Evolutionary conservation across 2,888 invertebrate genomes (phyloP), one percentile per base, ranked within the genome.

Genomic region (Nemoura dubitans): DNA sequence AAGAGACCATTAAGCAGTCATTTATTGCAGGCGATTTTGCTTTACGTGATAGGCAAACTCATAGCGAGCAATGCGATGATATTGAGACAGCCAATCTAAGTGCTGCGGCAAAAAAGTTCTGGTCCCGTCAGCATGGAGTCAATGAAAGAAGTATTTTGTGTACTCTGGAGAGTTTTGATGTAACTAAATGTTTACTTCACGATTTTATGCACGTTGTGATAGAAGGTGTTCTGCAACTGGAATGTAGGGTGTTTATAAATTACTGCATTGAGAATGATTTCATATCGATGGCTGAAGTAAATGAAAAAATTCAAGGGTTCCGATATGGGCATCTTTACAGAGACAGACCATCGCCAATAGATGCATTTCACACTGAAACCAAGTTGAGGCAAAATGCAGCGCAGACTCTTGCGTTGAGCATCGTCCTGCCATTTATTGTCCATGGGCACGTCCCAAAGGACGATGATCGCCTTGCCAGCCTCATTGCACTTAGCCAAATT

Each of bases 161-260:
- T 26, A 14, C 26, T 3, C n/a, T 80, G 14, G 27, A 26, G 5
- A 3, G 3, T 14, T 80, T 80, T 26, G 26, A 80, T 27, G 14
- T 80, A 14, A 80, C 26, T 25, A 36, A 3, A 10, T 36, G 80
- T 80, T 16, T 26, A 26, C 26, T 80, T 2, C 80, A 80, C 10
- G 80, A 80, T 27, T 14, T 80, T 2, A 80, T 80, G 80, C 80
- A 80, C 26, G 80, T 80, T 21, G 80, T 80, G 27, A 80, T 80
- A 27, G 80, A 80, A 27, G 80, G 80, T 16, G 0, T 14, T 14
- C 14, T 80, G 80, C 2, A 80, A 80, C 26, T 80, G 28, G 80
- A 80, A 14, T 80, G 80, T 80, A 21, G 80, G 2, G 14, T 25
- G n/a, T 80, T 80, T 80, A 80, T 80, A 1, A 27, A 80, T 1